Base-by-base conservation (phyloP, 2,113 vertebrate species). In the Oostethus manadensis region DNA sequence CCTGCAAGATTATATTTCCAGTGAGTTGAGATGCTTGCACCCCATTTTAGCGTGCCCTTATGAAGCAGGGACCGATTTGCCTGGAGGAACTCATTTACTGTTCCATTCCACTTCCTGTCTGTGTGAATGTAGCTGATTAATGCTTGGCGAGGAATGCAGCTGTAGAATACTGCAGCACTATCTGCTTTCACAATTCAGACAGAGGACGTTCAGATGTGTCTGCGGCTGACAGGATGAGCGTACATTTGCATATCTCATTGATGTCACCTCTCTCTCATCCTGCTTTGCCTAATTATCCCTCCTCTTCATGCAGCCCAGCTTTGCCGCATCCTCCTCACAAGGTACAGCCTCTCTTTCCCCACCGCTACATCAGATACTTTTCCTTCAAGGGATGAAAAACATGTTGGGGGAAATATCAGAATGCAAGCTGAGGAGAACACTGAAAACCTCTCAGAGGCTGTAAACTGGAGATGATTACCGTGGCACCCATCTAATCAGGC, bases 181-280 rank as follows among this genome's bases (percentile, higher is more conserved):
- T 72, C 68, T 72, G 50, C 66, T 61, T 55, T 46, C 60, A 74
- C 70, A 65, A 58, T 53, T 61, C 65, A 78, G 35, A 74, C 35
- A 23, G 45, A 59, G 40, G 51, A 61, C 48, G 29, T 51, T 84
- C 73, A 68, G 78, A 81, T 83, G 68, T 21, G 57, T 73, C 58
- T 65, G 22, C 16, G 13, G 59, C 35, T 83, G 81, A 77, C 71
- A 71, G 73, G 57, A 68, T 54, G 66, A 76, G 76, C 60, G 43
- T 21, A 62, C 71, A 83, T 84, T 77, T 80, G 75, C 78, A 82
- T 71, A 73, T 63, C 76, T 79, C 73, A 74, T 62, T 82, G 82
- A 82, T 80, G 79, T 64, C 76, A 73, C 71, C 55, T 43, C 33
- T 48, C 70, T 87, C 84, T 84, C 78, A 85, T 85, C 72, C 73